A percentile compares a stretch with the other conserved stretches of the same genome.
phyloP scores from a whole-genome alignment of 2,888 invertebrate genomes.

The Teleogryllus oceanicus region DNA sequence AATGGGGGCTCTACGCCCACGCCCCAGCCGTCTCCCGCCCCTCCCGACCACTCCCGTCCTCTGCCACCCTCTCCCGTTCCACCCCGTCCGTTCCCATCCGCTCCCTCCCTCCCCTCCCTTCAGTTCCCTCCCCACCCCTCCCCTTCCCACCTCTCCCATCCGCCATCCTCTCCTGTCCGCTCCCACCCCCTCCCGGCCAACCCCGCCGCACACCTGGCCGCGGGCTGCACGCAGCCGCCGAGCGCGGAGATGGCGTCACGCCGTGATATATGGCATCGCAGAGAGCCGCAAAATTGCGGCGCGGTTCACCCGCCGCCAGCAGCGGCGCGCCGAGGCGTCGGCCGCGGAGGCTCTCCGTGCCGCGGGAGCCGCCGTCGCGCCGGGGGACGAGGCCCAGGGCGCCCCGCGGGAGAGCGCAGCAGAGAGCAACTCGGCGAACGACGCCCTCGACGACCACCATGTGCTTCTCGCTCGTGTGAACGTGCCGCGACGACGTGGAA shows the following conservation, averaged over 20 bases:
- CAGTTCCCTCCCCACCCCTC: not conserved
- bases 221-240: not conserved
- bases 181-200: not conserved
- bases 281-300: slow-evolving; percentile 6
- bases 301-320: not conserved
- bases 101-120: not conserved
- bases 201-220: not conserved
- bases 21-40: too few relatives aligned
- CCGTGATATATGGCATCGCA: slow-evolving; percentile 18
- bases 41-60: too few relatives aligned
- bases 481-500: too few relatives aligned
- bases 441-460: not conserved
- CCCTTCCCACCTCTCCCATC: not conserved
- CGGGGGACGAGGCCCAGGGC: not conserved
- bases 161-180: not conserved
- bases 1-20: too few relatives aligned
- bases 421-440: not conserved
- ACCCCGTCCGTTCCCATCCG: not conserved
- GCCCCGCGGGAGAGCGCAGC: not conserved
- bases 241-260: not conserved
- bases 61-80: too few relatives aligned
- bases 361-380: not conserved
- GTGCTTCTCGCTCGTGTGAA: too few relatives aligned
- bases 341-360: too few relatives aligned
- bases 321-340: too few relatives aligned